These are phyloP conservation scores for Andrena chrysosceles DNA, from an alignment of 2,888 invertebrate genomes.

Conservation along the genomic window DNA sequence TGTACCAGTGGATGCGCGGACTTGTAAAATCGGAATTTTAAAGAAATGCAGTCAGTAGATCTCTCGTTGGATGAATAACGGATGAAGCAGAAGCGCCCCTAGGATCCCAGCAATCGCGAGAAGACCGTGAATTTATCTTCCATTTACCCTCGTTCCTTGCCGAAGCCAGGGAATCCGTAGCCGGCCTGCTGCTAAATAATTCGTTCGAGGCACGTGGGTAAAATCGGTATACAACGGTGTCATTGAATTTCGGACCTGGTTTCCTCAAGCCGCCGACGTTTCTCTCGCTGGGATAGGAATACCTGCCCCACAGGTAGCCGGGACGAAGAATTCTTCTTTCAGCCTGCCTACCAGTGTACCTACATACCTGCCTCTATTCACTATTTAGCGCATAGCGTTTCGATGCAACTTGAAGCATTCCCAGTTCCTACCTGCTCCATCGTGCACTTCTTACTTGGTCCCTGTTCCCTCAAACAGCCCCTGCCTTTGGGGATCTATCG, in stretches of 20 bases:
- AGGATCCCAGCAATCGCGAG: not conserved
- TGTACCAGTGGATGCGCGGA: not conserved
- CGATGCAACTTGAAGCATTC: slow-evolving; percentile 40
- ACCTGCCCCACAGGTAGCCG: slow-evolving; percentile 29
- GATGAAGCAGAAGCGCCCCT: not conserved
- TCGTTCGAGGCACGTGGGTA: slow-evolving; percentile 26
- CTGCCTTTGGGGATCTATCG: slow-evolving; percentile 1
- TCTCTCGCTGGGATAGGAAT: slow-evolving; percentile 28
- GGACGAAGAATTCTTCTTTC: slow-evolving; percentile 39
- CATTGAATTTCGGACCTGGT: slow-evolving; percentile 29
- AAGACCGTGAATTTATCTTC: not conserved
- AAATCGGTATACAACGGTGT: slow-evolving; percentile 29
- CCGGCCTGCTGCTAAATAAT: slow-evolving; percentile 28
- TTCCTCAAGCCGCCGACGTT: slow-evolving; percentile 7
- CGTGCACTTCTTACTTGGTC: not conserved
- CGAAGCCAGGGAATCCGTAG: not conserved
- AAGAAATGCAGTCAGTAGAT: not conserved
- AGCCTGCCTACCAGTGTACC: slow-evolving; percentile 10
- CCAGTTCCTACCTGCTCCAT: slow-evolving; percentile 1
- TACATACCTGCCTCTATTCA: slow-evolving; percentile 37
- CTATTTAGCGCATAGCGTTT: slow-evolving; percentile 32
- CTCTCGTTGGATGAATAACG: slow-evolving; percentile 13
- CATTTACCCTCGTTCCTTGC: not conserved
- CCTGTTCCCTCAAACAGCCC: slow-evolving; percentile 3
- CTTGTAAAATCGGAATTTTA: not conserved